phyloP scores from a whole-genome alignment of 2,888 invertebrate genomes.

The Xestoiulus laeticollis region DNA sequence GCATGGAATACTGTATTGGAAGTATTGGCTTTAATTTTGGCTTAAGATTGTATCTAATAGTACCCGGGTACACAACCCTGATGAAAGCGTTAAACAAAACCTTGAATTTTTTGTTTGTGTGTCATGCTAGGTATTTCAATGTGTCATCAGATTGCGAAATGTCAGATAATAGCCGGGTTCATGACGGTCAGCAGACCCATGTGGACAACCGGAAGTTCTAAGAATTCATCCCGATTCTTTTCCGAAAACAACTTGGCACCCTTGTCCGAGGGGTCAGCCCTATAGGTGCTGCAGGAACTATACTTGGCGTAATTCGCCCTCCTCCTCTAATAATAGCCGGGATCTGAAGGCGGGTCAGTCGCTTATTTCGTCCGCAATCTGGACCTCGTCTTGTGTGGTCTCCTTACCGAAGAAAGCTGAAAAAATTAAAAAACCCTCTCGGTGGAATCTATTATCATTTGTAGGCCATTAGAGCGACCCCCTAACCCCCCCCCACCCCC shows the following conservation, averaged over 20 bases:
- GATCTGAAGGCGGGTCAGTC: neutral
- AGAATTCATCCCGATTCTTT: neutral
- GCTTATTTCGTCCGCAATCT: slow-evolving; percentile 14
- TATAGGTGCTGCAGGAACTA: neutral
- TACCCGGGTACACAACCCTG: neutral
- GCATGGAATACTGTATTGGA: too few relatives aligned
- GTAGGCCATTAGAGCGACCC: neutral
- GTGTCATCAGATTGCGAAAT: too few relatives aligned
- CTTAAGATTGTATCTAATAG: neutral
- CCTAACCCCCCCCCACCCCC: neutral
- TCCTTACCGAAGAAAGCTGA: neutral
- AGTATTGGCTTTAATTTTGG: too few relatives aligned
- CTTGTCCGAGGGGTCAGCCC: neutral
- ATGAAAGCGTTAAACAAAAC: neutral
- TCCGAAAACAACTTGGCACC: neutral
- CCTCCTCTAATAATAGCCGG: slow-evolving; percentile 34
- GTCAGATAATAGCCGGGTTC: neutral
- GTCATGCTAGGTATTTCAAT: neutral
- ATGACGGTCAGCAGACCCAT: too few relatives aligned
- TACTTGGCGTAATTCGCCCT: neutral
- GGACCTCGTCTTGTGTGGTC: slow-evolving; percentile 16
- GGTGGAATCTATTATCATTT: neutral
- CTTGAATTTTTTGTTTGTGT: neutral
- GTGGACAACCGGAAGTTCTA: neutral
- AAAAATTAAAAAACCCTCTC: neutral